Conservation (phyloP, 2,888 invertebrate genomes). For the Quadriops clusia region DNA sequence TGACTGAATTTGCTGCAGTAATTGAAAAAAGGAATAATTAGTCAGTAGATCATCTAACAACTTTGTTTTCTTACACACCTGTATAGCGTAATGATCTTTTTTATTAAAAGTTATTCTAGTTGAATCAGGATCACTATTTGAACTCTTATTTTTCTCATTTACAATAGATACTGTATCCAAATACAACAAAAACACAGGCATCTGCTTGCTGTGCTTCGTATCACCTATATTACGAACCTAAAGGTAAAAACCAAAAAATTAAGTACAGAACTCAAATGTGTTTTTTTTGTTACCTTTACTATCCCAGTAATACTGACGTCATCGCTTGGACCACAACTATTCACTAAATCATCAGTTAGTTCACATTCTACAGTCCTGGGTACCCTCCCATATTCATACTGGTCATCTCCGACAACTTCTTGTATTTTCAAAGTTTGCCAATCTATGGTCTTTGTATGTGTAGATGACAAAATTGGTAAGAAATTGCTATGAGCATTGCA, state of each 20-base stretch:
- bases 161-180: conserved; percentile 68
- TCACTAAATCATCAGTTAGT: conserved; percentile 70
- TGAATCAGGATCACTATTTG: conserved; percentile 39
- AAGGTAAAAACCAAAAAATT: not conserved
- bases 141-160: conserved; percentile 56
- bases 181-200: conserved; percentile 57
- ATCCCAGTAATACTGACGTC: conserved; percentile 78
- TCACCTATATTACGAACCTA: conserved; percentile 41
- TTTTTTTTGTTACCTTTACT: conserved; percentile 51
- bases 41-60: no score
- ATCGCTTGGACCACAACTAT: conserved; percentile 77
- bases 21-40: conserved; percentile 4
- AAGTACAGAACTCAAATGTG: not conserved
- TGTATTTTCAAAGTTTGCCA: conserved; percentile 75
- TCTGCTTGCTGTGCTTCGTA: conserved; percentile 45
- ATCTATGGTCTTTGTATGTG: conserved; percentile 60
- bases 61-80: no score
- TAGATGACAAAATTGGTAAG: conserved; percentile 50
- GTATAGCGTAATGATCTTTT: conserved; percentile 66
- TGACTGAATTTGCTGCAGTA: conserved; percentile 68
- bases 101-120: conserved; percentile 51
- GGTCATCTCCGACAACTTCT: conserved; percentile 59
- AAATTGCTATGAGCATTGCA: conserved; percentile 52
- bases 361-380: conserved; percentile 79
- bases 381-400: conserved; percentile 57